Evolutionary conservation across 2,888 invertebrate species (phyloP).

Genomic region (Napeogenes sylphis): DNA sequence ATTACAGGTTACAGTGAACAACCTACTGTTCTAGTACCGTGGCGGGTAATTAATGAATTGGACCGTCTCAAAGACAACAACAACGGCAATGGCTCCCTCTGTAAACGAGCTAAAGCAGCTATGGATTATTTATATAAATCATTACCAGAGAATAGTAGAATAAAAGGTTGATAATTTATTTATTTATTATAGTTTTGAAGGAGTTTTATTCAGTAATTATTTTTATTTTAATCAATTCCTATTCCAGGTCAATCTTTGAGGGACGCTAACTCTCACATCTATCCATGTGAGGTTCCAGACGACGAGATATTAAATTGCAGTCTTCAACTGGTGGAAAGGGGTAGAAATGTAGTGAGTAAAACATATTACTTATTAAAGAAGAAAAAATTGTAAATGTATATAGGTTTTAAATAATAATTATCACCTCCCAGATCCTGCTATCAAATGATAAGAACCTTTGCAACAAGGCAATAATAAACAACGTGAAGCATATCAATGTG

Average conservation of each 20-base stretch:
- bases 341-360: slow-evolving; percentile 69
- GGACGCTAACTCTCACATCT: slow-evolving; percentile 74
- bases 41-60: slow-evolving; percentile 79
- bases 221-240: too few relatives aligned
- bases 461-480: slow-evolving; percentile 75
- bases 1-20: slow-evolving; percentile 58
- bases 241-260: slow-evolving; percentile 74
- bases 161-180: slow-evolving; percentile 57
- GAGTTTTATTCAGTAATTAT: background rate
- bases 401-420: too few relatives aligned
- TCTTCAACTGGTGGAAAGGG: slow-evolving; percentile 71
- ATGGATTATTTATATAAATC: slow-evolving; percentile 75
- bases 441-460: slow-evolving; percentile 79
- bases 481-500: slow-evolving; percentile 53
- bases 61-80: slow-evolving; percentile 76
- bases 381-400: too few relatives aligned
- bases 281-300: slow-evolving; percentile 74
- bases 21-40: slow-evolving; percentile 74
- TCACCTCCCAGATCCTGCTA: slow-evolving; percentile 64
- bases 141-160: slow-evolving; percentile 62
- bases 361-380: background rate
- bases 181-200: background rate
- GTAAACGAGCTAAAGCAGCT: slow-evolving; percentile 65
- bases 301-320: slow-evolving; percentile 79
- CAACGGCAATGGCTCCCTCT: slow-evolving; percentile 60